phyloP scores from a whole-genome alignment of 2,797 vertebrate genomes.

The Syngnathus acus region DNA sequence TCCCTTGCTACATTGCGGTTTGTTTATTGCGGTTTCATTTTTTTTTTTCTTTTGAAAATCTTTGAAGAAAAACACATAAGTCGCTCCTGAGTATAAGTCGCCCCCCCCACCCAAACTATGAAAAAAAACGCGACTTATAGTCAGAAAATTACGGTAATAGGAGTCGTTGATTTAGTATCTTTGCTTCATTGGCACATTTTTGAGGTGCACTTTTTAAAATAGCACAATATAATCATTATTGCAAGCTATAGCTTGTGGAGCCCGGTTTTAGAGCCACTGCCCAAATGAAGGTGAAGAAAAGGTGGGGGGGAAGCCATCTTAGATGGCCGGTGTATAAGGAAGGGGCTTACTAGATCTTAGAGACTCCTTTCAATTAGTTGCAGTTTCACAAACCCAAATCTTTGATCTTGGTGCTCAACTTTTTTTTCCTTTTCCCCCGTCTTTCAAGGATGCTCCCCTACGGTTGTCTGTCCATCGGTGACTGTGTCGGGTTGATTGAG shows the following conservation, averaged over 20 bases:
- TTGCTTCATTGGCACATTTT: not conserved
- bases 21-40: too few species aligned
- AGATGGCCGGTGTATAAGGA: not conserved
- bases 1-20: too few species aligned
- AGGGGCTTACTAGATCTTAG: not conserved
- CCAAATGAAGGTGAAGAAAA: not conserved
- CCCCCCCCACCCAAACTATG: too few species aligned
- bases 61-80: too few species aligned
- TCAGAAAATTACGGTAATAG: too few species aligned
- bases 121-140: too few species aligned
- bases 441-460: constrained; percentile 77
- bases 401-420: not conserved
- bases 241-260: not conserved
- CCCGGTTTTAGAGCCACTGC: not conserved
- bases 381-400: not conserved
- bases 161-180: too few species aligned
- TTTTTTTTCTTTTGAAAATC: too few species aligned
- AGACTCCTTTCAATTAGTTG: constrained; percentile 10
- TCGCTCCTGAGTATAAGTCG: too few species aligned
- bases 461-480: constrained; percentile 79
- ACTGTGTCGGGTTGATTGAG: constrained; percentile 81
- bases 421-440: constrained; percentile 8
- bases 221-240: not conserved
- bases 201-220: too few species aligned
- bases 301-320: not conserved